These are phyloP conservation scores for Hemaris fuciformis DNA, from an alignment of 2,888 invertebrate species.

Conservation along the genomic window DNA sequence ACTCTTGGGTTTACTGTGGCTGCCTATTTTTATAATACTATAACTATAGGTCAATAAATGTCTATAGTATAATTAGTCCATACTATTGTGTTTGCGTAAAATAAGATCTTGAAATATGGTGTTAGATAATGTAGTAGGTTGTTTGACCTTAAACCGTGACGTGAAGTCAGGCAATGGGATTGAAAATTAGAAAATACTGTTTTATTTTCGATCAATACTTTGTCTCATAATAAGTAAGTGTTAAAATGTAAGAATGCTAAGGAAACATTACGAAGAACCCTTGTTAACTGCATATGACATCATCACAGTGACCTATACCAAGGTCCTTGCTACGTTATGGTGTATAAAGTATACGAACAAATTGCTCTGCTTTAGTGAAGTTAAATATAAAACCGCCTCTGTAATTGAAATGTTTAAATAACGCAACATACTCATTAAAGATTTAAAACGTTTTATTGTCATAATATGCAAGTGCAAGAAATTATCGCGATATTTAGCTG, in stretches of 20 bases:
- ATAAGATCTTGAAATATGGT: background rate
- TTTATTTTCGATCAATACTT: background rate
- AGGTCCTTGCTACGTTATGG: slow-evolving; percentile 28
- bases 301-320: slow-evolving; percentile 39
- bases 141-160: background rate
- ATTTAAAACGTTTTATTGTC: background rate
- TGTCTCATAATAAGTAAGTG: background rate
- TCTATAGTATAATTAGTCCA: background rate
- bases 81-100: background rate
- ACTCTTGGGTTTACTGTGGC: background rate
- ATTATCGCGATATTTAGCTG: background rate
- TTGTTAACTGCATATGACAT: slow-evolving; percentile 41
- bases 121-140: background rate
- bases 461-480: background rate
- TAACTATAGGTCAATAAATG: background rate
- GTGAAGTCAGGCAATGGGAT: background rate
- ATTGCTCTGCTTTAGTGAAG: background rate
- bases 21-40: too few relatives aligned
- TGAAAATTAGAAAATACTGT: background rate
- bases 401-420: too few relatives aligned
- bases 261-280: background rate
- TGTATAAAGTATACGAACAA: background rate
- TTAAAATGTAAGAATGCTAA: background rate
- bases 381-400: too few relatives aligned
- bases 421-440: too few relatives aligned